Base-by-base conservation (phyloP, 2,888 invertebrate species). In the Pterostichus niger region DNA sequence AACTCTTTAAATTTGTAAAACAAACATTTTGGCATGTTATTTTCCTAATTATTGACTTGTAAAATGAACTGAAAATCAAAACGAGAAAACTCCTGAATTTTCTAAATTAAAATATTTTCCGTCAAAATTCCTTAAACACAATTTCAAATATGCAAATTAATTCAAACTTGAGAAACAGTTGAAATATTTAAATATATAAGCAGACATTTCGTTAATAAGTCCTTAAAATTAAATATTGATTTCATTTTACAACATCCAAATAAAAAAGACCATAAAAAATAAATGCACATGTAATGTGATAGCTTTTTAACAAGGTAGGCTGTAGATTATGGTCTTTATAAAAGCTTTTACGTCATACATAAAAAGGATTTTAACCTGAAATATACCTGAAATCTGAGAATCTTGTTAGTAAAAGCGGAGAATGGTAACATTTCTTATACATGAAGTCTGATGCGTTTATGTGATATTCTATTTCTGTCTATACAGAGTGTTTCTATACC, bases 321-420 rank as follows among this genome's bases (percentile, higher is more conserved):
- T 5, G n/a, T 49, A n/a, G 31, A 31, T 59, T 59, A 59, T 59
- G 24, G 31, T 31, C 59, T 31, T 31, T 59, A 59, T 59, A 59
- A 17, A 17, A 31, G 1, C 40, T 40, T 9, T 6, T 9, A 40
- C 6, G 40, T 24, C 24, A 3, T 17, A 56, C 24, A 56, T 59
- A 59, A 59, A 59, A 59, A 31, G 10, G 31, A 31, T 59, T 59
- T 59, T 59, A 31, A 31, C 59, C 11, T 59, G 59, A 24, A 11
- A 59, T 59, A 31, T 11, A 59, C 59, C 24, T 59, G 59, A 31
- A 59, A 59, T n/a, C 9, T n/a, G 59, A 59, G 59, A 56, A 11
- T 59, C 31, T 59, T 59, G 59, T 59, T 59, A 59, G 59, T 54
- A 54, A 54, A 15, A 15, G 9, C 49, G 49, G 49, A 49, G n/a